Evolutionary conservation across 92 coral and sea anemone genomes (phyloP), one percentile per base, ranked within the genome.

Genomic region (Actinostola sp.): DNA sequence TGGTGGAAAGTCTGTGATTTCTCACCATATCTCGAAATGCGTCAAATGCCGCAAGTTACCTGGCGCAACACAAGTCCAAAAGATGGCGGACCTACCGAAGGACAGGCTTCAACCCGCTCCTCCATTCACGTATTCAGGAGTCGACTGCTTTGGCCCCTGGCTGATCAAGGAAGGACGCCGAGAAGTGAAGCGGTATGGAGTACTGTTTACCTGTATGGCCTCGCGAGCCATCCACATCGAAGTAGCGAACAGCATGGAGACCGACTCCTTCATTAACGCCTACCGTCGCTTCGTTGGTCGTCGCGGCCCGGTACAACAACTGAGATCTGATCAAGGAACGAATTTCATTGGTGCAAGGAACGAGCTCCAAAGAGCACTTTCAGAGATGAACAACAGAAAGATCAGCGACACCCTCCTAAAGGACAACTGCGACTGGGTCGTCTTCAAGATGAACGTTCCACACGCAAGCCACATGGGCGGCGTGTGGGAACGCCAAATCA

Each of bases 381-480:
- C 48, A 1, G 75, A 69, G n/a, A n/a, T n/a, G 26, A 67, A 34
- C 76, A 56, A 77, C 29, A 20, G 35, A 31, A 27, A 50, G 30
- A 42, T 78, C 23, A 43, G 28, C 30, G 57, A 49, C 33, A 34
- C 27, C 29, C 30, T 69, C 2, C 58, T 54, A 17, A 50, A 71
- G 33, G 59, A 38, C 3, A 59, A 79, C 54, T 79, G 85, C 55
- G 85, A 67, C 45, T 78, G 83, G 71, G 54, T 65, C 17, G 69
- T 53, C 19, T 76, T 76, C 56, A 54, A 78, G 34, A 43, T 63
- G 0, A 79, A 79, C 70, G 69, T 57, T 30, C 77, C 77, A 46
- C 50, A 62, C 52, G 84, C 84, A 25, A 78, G 85, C 63, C 85
- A n/a, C n/a, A n/a, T n/a, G n/a, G n/a, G n/a, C n/a, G n/a, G n/a